Base-by-base conservation (phyloP, 2,113 vertebrate species). In the Elgaria multicarinata region DNA sequence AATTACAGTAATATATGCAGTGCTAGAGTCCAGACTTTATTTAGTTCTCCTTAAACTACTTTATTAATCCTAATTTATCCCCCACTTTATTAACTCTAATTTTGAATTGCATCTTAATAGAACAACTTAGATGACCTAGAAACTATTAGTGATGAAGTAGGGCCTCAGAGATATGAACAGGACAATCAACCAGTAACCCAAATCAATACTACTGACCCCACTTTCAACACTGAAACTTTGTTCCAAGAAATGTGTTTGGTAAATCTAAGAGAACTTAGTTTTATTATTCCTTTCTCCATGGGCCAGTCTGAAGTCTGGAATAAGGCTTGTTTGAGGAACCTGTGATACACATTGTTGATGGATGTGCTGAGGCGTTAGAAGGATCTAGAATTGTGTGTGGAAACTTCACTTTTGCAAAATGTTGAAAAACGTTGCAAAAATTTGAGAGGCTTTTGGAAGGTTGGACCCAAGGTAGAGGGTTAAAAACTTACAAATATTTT, bases 31-130 rank as follows among this genome's bases (percentile, higher is more conserved):
- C 55, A 87, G 64, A 72, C 1, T 8, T 69, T 76, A 85, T 44
- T 81, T 80, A 50, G 83, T 62, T 86, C 69, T 83, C 50, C 24
- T 92, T 90, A 93, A 79, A 26, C 13, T 66, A 89, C 87, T 83
- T 83, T 83, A 64, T 89, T 83, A 89, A 83, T 50, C 42, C 36
- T 76, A 89, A 83, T 76, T 74, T 74, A 82, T 82, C 42, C 36
- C 67, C 67, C 22, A 26, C 31, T 88, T 75, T 71, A 88, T 71
- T 55, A 81, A 87, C 66, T 16, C 44, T 71, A 71, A 80, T 80
- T 80, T 87, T 39, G 28, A 72, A 62, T 42, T 69, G 24, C 46
- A 44, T 81, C 78, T 58, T 74, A 22, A 82, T 44, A 62, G 69
- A 62, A 82, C 36, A 74, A 82, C 20, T 58, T 33, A 62, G 67